Base-by-base conservation (phyloP, 2,797 vertebrate species). In the Anas georgica region DNA sequence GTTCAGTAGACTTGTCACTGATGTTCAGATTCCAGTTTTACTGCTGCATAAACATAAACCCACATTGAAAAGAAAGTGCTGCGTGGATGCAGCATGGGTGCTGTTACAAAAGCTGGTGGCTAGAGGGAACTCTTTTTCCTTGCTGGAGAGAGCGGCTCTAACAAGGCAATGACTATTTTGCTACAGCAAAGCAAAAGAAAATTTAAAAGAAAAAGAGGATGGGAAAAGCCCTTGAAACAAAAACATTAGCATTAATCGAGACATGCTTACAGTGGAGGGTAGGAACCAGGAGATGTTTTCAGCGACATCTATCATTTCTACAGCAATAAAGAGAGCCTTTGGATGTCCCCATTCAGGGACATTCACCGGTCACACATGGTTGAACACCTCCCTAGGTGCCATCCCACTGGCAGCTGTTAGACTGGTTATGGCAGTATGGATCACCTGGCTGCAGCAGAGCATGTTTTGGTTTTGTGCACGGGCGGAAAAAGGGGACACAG, bases 51-150 rank as follows among this genome's bases (percentile, higher is more conserved):
- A 98, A 97, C 82, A 92, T 52, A 95, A 97, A 76, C n/a, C 33
- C 48, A 78, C 60, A 80, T 69, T 97, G 76, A 91, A 94, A 90
- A 56, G 56, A 68, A 93, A 87, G 62, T 23, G 55, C 81, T 88
- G 83, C 10, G 8, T 63, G 58, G 84, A 91, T 64, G 50, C 46
- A 64, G 67, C 5, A 6, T 45, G 33, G 67, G 46, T 87, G 88
- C 64, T 94, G 63, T 94, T 96, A 81, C 90, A 66, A 63, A 95
- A 89, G 29, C 33, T 64, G 88, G 88, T 92, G 50, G 95, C 97
- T 97, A 97, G 97, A 97, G 96, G 97, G 97, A 95, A 94, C 96
- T 86, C 90, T 96, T 94, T 95, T 96, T 91, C 97, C 97, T 97
- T 95, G 77, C 50, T 96, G 90, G 91, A 84, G 60, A 81, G 33